Base-by-base conservation (phyloP, 2,888 invertebrate genomes). In the Apomyelois bistriatella region DNA sequence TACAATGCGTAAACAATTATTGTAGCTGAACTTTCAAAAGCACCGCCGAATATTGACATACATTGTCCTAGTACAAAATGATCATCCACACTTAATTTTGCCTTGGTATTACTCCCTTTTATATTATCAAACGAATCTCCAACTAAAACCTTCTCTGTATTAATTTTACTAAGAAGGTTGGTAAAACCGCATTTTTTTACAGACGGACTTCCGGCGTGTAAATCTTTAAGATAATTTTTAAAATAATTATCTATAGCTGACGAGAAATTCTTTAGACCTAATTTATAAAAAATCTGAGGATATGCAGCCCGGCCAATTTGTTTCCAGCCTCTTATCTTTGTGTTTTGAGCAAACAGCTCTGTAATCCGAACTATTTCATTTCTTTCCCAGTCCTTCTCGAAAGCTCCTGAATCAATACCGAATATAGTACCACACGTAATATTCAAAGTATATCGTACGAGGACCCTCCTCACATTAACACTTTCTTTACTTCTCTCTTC, bases 61-160 rank as follows among this genome's bases (percentile, higher is more conserved):
- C 91, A 88, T 53, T 93, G 92, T 0, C 92, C 85, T 0, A 88
- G 80, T 4, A 93, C 59, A 36, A 92, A 66, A 1, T 89, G 78
- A 9, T 90, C 66, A 0, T 82, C 74, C 0, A 92, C 64, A 1
- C 75, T 66, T 0, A 85, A 32, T 9, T 59, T 58, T 0, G 70
- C 60, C 46, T 66, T 76, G 10, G 70, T 64, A 1, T 58, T 59
- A 0, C 55, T 63, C 0, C 68, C 69, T 28, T 70, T 72, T 59
- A 72, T 59, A 36, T 74, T 78, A 0, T 43, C 66, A 16, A 82
- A 58, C 47, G 72, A 71, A 53, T 81, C 79, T 0, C 82, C 83
- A 1, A 56, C 58, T 16, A 84, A 40, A 9, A 32, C 7, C 1
- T 10, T 17, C 9, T 40, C 16, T 10, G 6, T 40, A n/a, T 70